Percentiles rank a stretch among this genome's conserved stretches.
These are phyloP conservation scores for Bombus haemorrhoidalis DNA, from an alignment of 1,140 invertebrate species.

Conservation along the genomic window DNA sequence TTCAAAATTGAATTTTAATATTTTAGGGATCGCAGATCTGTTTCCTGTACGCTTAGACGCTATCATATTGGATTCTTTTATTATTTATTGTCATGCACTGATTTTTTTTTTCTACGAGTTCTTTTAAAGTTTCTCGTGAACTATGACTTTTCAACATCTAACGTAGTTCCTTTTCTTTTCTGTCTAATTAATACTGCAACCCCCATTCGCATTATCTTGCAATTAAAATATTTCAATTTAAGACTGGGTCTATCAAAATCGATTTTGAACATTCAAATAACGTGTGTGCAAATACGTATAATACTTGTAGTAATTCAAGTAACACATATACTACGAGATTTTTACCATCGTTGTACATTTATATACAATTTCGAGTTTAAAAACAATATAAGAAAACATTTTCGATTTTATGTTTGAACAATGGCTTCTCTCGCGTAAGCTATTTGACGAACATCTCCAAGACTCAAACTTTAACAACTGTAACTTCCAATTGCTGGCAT, in stretches of 20 bases:
- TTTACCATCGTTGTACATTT: background rate
- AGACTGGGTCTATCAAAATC: background rate
- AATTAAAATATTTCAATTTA: background rate
- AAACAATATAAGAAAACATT: no score
- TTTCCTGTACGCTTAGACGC: background rate
- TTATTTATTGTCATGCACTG: background rate
- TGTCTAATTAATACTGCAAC: background rate
- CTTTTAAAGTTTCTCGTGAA: background rate
- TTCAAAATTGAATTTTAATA: background rate
- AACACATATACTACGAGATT: background rate
- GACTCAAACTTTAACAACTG: background rate
- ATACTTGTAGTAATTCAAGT: background rate
- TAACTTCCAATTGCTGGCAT: background rate
- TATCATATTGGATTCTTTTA: background rate
- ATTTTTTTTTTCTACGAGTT: background rate
- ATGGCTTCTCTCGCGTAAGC: background rate
- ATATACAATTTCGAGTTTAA: no score
- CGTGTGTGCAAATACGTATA: background rate
- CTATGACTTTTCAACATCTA: background rate
- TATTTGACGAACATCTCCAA: background rate
- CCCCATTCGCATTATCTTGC: background rate
- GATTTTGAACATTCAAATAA: background rate
- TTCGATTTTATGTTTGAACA: background rate
- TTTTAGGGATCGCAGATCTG: background rate
- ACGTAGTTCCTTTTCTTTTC: no score